phyloP scores from a whole-genome alignment of 2,113 vertebrate species.

The Connochaetes taurinus region DNA sequence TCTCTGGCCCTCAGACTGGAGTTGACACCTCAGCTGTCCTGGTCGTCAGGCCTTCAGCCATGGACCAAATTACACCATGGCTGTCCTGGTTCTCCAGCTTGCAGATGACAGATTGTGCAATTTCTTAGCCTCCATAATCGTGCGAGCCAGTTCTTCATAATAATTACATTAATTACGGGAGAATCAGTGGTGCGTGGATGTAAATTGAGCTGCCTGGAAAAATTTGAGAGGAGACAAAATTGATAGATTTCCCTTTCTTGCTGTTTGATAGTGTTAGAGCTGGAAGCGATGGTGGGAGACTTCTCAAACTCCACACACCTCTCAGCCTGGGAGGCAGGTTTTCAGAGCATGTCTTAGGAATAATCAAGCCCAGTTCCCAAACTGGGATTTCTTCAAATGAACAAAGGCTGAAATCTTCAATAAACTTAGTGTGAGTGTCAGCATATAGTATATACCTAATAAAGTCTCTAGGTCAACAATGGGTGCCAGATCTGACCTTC shows the following conservation, averaged over 20 bases:
- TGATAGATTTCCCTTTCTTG: neutral
- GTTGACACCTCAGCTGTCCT: neutral
- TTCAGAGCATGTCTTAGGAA: neutral
- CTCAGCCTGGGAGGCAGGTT: neutral
- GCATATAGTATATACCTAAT: neutral
- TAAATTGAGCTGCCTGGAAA: neutral
- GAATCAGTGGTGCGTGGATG: neutral
- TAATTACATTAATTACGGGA: neutral
- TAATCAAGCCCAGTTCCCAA: neutral
- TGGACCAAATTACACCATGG: neutral
- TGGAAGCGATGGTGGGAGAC: neutral
- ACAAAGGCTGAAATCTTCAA: neutral
- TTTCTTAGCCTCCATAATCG: neutral
- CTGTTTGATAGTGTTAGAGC: neutral
- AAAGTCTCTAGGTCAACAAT: neutral
- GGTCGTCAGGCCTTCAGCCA: neutral
- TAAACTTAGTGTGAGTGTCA: neutral
- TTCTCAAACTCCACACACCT: neutral
- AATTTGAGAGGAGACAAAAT: neutral
- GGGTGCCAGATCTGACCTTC: neutral
- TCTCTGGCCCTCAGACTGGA: neutral
- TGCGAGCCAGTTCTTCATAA: neutral
- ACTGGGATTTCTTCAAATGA: neutral
- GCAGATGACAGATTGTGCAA: neutral
- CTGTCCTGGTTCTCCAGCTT: neutral